A percentile compares a stretch with the other conserved stretches of the same genome.
phyloP scores from a whole-genome alignment of 2,797 vertebrate species.

The Carapus acus region DNA sequence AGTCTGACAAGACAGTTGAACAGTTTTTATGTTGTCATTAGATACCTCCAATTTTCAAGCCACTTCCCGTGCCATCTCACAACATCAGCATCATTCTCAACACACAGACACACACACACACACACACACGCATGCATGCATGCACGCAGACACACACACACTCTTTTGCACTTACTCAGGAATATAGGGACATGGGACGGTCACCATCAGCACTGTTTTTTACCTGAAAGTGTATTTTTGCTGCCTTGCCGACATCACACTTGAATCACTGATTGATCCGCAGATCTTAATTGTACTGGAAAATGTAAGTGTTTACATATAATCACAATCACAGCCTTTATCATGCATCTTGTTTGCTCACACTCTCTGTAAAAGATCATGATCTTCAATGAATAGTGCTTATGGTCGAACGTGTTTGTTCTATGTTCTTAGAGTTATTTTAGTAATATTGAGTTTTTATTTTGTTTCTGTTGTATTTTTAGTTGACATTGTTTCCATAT shows the following conservation, averaged over 20 bases:
- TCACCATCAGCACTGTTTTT: neutral
- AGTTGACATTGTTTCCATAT: neutral
- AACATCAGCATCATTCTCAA: constrained; percentile 5
- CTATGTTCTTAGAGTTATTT: constrained; percentile 6
- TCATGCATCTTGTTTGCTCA: constrained; percentile 24
- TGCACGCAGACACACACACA: constrained; percentile 27
- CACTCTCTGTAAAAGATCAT: constrained; percentile 30
- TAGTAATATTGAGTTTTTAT: constrained; percentile 42
- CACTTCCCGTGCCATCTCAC: too few relatives aligned
- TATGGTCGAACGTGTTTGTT: constrained; percentile 36
- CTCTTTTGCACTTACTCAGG: constrained; percentile 46
- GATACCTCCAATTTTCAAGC: constrained; percentile 28
- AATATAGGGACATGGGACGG: constrained; percentile 26
- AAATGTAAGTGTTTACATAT: neutral
- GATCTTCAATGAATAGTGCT: constrained; percentile 27
- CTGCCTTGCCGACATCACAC: too few relatives aligned
- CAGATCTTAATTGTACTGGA: neutral
- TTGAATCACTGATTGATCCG: too few relatives aligned
- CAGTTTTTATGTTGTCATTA: constrained; percentile 15
- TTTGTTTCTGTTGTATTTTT: constrained; percentile 38
- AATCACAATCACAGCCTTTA: constrained; percentile 8
- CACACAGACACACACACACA: constrained; percentile 20
- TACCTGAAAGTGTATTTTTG: too few relatives aligned
- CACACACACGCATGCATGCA: constrained; percentile 49
- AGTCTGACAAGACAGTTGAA: constrained; percentile 11